Conservation (phyloP, 2,113 vertebrate genomes). For the Aleadryas rufinucha region DNA sequence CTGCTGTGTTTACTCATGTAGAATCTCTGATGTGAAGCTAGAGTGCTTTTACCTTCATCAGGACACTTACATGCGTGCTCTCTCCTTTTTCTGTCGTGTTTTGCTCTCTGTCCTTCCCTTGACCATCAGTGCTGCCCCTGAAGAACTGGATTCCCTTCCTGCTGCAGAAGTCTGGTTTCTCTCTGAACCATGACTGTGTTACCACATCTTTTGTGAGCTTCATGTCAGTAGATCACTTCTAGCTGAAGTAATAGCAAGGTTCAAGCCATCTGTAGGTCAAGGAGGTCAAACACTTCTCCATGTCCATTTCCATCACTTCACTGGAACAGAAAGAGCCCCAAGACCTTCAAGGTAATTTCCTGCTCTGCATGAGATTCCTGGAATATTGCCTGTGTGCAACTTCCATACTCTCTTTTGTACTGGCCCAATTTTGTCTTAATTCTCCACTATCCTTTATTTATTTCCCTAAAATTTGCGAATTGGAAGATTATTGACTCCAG, state of each 20-base stretch:
- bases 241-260: not conserved
- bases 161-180: not conserved
- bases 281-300: not conserved
- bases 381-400: not conserved
- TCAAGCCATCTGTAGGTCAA: not conserved
- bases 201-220: not conserved
- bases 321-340: not conserved
- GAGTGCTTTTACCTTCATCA: not conserved
- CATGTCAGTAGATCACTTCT: not conserved
- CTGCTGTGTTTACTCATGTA: not conserved
- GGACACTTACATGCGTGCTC: accelerated
- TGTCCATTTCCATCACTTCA: not conserved
- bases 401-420: not conserved
- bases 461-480: not conserved
- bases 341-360: not conserved
- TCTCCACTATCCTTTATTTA: not conserved
- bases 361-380: not conserved
- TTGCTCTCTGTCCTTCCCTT: not conserved
- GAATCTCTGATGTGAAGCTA: not conserved
- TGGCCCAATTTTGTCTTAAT: not conserved
- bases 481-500: not conserved
- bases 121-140: not conserved
- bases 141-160: not conserved
- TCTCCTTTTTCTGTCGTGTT: not conserved
- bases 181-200: not conserved